These are phyloP conservation scores for Brachyhypopomus gauderio DNA, from an alignment of 2,113 vertebrate genomes.

Conservation along the genomic window DNA sequence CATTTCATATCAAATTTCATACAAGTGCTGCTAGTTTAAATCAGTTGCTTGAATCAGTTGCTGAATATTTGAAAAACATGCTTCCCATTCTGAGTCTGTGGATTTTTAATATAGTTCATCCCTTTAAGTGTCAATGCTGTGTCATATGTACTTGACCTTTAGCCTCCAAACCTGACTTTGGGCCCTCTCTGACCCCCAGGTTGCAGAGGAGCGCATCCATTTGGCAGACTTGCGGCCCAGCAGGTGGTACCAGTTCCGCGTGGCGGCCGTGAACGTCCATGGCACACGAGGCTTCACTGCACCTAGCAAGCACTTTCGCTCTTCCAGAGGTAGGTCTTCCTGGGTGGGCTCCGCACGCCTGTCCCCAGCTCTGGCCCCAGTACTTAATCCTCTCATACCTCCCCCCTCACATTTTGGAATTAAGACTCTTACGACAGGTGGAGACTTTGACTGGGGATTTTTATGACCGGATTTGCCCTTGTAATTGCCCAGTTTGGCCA, in stretches of 20 bases:
- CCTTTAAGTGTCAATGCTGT: neutral
- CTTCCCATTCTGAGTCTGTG: too few species aligned
- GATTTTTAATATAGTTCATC: neutral
- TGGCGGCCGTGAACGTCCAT: conserved; percentile 91
- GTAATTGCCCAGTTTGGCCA: conserved; percentile 33
- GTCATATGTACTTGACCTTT: conserved; percentile 61
- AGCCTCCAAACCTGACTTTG: conserved; percentile 54
- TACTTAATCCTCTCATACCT: neutral
- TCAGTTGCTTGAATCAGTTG: too few species aligned
- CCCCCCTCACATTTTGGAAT: conserved; percentile 43
- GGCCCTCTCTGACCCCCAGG: conserved; percentile 77
- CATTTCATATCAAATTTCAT: neutral
- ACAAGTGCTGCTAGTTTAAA: neutral
- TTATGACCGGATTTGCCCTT: conserved; percentile 41
- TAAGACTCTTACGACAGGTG: conserved; percentile 58
- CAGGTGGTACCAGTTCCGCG: conserved; percentile 97
- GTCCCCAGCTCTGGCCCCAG: neutral
- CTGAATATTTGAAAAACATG: neutral
- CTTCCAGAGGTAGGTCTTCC: conserved; percentile 84
- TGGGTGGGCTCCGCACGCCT: conserved; percentile 55
- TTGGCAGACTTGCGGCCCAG: conserved; percentile 85
- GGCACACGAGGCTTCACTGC: conserved; percentile 95
- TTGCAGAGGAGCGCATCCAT: conserved; percentile 84
- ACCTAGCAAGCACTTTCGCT: conserved; percentile 96
- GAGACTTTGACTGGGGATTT: conserved; percentile 40